Evolutionary conservation across 2,113 vertebrate genomes (phyloP).

Genomic region (Melospiza georgiana): DNA sequence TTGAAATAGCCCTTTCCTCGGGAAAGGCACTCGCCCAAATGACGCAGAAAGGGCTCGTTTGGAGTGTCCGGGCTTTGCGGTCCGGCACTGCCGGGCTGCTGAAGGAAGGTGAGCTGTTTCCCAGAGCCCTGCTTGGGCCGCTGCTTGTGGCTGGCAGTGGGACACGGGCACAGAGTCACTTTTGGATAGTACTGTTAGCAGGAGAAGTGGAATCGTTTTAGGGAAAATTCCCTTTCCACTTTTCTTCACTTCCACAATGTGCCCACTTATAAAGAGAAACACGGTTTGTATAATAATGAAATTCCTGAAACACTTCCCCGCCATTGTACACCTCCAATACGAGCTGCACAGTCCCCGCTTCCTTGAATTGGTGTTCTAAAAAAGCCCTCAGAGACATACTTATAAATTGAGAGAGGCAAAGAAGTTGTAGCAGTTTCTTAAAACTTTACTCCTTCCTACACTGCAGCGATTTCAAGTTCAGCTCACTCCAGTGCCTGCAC

Average conservation of each 20-base stretch:
- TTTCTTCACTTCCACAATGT: neutral
- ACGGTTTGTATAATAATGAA: neutral
- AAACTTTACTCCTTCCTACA: neutral
- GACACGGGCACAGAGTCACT: neutral
- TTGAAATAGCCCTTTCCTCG: neutral
- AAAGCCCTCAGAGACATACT: fast-evolving
- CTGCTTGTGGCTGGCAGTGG: neutral
- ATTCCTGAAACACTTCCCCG: neutral
- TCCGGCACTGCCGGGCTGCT: neutral
- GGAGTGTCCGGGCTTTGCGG: neutral
- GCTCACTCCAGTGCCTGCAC: neutral
- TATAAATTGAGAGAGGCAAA: neutral
- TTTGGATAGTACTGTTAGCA: neutral
- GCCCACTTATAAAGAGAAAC: neutral
- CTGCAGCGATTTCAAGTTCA: neutral
- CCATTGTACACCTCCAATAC: neutral
- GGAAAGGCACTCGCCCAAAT: neutral
- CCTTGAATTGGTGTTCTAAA: neutral
- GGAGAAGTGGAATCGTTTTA: neutral
- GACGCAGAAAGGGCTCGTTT: neutral
- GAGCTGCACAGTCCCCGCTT: neutral
- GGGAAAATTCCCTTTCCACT: neutral
- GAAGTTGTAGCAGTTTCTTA: neutral
- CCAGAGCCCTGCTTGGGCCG: neutral
- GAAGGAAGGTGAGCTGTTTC: neutral